Percentiles rank a stretch among this genome's conserved stretches.
Conservation (phyloP, 1,140 invertebrate genomes). For the Harpegnathos saltator region DNA sequence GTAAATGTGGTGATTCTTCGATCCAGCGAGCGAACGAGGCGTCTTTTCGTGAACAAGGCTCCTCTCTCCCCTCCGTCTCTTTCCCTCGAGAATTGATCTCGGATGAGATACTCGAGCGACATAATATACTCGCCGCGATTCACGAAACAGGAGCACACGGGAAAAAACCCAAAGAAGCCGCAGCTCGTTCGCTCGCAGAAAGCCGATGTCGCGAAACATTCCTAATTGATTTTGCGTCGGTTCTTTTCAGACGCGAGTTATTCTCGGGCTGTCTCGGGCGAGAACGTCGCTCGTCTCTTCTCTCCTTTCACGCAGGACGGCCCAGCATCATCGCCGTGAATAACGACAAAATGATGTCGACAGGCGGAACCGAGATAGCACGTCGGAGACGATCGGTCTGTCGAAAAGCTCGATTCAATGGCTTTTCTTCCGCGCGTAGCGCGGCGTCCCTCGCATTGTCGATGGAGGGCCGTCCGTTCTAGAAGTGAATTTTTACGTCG, state of each 20-base stretch:
- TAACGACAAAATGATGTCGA: constrained; percentile 53
- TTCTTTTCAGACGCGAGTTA: constrained; percentile 6
- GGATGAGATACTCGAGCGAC: too few relatives aligned
- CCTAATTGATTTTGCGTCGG: constrained; percentile 51
- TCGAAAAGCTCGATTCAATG: constrained; percentile 57
- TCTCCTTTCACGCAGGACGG: neutral
- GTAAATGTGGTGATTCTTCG: constrained; percentile 12
- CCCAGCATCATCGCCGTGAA: constrained; percentile 38
- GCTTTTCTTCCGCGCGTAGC: constrained; percentile 48
- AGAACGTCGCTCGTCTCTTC: neutral
- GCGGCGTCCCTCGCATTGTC: constrained; percentile 12
- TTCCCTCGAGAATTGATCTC: too few relatives aligned
- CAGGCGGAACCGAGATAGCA: constrained; percentile 48
- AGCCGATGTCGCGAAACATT: neutral
- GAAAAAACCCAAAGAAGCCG: neutral
- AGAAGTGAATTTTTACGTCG: constrained; percentile 47
- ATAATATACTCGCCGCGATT: too few relatives aligned
- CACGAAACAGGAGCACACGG: too few relatives aligned
- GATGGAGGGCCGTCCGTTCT: constrained; percentile 28
- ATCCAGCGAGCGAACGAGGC: neutral
- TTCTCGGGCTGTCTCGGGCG: neutral
- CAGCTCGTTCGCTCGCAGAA: neutral
- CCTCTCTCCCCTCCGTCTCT: too few relatives aligned
- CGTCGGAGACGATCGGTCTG: constrained; percentile 62
- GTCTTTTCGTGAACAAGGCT: neutral